Evolutionary conservation across 2,797 vertebrate species (phyloP).

Genomic region (Malacoraja senta): DNA sequence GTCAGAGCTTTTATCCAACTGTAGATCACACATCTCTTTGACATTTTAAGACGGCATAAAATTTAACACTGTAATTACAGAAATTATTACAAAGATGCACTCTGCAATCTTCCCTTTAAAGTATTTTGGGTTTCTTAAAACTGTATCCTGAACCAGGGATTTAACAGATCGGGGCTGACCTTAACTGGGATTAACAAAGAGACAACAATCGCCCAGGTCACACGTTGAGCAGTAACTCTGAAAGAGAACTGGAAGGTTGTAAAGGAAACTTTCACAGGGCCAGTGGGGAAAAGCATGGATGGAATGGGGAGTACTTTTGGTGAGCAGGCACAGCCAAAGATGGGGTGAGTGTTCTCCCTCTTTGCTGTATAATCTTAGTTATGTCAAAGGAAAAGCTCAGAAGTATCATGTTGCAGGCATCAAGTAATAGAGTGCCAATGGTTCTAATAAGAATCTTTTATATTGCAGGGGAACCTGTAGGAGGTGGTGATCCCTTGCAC

Average conservation of each 20-base stretch:
- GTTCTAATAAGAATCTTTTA: not conserved
- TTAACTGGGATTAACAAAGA: not conserved
- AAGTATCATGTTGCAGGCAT: not conserved
- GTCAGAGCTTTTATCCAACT: not conserved
- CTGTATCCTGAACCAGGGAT: not conserved
- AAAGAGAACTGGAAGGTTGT: not conserved
- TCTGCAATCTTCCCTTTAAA: not conserved
- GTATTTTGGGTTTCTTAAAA: not conserved
- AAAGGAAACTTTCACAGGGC: not conserved
- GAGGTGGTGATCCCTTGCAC: no score
- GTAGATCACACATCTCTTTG: not conserved
- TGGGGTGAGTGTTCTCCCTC: not conserved
- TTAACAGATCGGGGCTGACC: not conserved
- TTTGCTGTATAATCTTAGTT: not conserved
- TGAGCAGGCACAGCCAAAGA: not conserved
- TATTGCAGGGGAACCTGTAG: not conserved
- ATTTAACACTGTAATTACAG: not conserved
- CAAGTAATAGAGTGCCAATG: not conserved
- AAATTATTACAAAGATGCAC: not conserved
- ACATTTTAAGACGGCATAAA: not conserved
- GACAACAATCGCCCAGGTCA: not conserved
- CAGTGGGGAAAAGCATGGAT: not conserved
- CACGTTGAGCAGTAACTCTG: not conserved
- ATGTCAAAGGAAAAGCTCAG: not conserved
- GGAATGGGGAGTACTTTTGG: not conserved